Conservation (phyloP, 2,888 invertebrate species). For the Disparrhopalites patrizii region DNA sequence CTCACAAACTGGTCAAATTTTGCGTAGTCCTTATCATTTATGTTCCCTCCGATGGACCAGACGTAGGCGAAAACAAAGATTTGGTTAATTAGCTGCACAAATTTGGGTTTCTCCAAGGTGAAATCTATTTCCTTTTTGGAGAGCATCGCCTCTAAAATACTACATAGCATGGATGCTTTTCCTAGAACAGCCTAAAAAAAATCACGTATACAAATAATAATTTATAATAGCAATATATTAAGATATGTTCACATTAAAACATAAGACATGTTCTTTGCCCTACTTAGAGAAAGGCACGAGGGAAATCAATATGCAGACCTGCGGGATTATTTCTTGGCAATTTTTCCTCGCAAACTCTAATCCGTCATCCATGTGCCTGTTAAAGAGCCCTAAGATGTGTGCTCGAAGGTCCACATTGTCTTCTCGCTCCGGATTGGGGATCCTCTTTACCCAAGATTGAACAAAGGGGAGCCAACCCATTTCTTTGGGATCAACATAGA, state of each 20-base stretch:
- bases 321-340: constrained; percentile 69
- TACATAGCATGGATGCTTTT: constrained; percentile 72
- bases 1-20: constrained; percentile 67
- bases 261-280: too few species aligned
- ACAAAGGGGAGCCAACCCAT: constrained; percentile 76
- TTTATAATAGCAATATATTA: too few species aligned
- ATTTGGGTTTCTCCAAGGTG: constrained; percentile 55
- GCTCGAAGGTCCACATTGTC: constrained; percentile 57
- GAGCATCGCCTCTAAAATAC: constrained; percentile 66
- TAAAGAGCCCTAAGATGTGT: constrained; percentile 65
- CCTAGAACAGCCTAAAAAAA: constrained; percentile 69
- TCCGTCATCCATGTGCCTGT: constrained; percentile 63
- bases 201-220: not conserved
- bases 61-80: constrained; percentile 76
- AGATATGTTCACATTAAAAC: not conserved
- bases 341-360: constrained; percentile 64
- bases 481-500: constrained; percentile 80
- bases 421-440: constrained; percentile 55
- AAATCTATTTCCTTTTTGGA: constrained; percentile 64
- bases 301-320: constrained; percentile 57
- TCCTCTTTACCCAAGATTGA: constrained; percentile 66
- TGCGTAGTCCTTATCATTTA: constrained; percentile 65
- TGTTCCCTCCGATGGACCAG: constrained; percentile 85
- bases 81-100: constrained; percentile 66
- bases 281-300: too few species aligned